phyloP scores from a whole-genome alignment of 2,888 invertebrate species.

The Phyto melanocephala region DNA sequence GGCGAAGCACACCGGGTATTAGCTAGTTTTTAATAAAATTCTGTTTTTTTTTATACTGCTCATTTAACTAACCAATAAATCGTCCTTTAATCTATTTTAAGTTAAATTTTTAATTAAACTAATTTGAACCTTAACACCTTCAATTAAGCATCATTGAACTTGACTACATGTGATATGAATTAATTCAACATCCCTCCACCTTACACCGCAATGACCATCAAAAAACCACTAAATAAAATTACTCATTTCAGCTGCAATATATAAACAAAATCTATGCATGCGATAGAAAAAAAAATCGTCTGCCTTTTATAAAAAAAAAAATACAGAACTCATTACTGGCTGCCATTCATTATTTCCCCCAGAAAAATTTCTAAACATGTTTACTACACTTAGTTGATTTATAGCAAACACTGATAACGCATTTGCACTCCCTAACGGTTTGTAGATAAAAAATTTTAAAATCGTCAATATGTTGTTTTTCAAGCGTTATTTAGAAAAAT shows the following conservation, averaged over 20 bases:
- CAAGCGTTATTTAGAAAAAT: slow-evolving; percentile 74
- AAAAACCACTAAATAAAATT: slow-evolving; percentile 24
- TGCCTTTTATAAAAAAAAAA: background rate
- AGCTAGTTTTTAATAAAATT: too few species aligned
- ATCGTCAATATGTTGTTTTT: slow-evolving; percentile 72
- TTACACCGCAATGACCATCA: background rate
- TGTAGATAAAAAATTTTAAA: background rate
- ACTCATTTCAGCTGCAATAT: slow-evolving; percentile 32
- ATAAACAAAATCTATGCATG: slow-evolving; percentile 29
- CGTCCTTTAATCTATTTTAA: background rate
- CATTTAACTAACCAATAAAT: background rate
- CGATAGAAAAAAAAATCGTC: slow-evolving; percentile 30
- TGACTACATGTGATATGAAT: slow-evolving; percentile 28
- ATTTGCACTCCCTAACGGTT: background rate
- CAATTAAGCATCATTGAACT: slow-evolving; percentile 46
- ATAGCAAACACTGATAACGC: slow-evolving; percentile 37
- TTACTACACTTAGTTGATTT: slow-evolving; percentile 43
- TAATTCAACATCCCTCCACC: background rate
- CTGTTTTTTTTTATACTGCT: too few species aligned
- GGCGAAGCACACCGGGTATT: too few species aligned
- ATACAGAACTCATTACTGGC: slow-evolving; percentile 1
- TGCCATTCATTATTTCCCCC: background rate
- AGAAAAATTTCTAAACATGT: background rate
- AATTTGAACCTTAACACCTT: slow-evolving; percentile 43
- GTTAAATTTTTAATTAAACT: slow-evolving; percentile 27